Conservation (phyloP, 1,140 invertebrate species). For the Mercenaria mercenaria region DNA sequence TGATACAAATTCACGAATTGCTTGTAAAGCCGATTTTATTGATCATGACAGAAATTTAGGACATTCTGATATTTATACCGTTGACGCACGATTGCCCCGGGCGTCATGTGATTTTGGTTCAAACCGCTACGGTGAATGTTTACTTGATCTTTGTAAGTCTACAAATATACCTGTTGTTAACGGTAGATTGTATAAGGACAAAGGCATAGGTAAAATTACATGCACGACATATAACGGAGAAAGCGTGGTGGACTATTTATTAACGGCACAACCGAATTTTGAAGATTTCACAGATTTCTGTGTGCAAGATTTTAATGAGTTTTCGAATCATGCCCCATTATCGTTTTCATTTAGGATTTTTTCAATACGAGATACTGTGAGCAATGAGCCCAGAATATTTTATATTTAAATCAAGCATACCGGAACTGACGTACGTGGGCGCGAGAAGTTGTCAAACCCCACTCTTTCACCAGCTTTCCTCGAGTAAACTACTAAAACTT, state of each 20-base stretch:
- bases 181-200: no score
- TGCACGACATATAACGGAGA: no score
- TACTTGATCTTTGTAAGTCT: no score
- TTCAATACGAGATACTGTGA: neutral
- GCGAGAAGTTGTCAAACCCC: no score
- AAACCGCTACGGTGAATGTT: no score
- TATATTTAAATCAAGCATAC: no score
- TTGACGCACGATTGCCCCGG: neutral
- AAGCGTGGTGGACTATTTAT: neutral
- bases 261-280: neutral
- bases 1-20: neutral
- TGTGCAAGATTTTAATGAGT: conserved; percentile 17
- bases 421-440: no score
- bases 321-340: conserved; percentile 22
- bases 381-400: no score
- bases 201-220: no score
- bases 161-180: no score
- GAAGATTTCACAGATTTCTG: neutral
- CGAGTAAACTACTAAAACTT: no score
- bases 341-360: neutral
- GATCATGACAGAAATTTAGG: neutral
- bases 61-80: neutral
- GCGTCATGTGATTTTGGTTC: neutral
- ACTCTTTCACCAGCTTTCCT: no score
- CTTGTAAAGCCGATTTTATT: conserved; percentile 17